Evolutionary conservation across 2,113 vertebrate genomes (phyloP).

Genomic region (Dunckerocampus dactyliophorus): DNA sequence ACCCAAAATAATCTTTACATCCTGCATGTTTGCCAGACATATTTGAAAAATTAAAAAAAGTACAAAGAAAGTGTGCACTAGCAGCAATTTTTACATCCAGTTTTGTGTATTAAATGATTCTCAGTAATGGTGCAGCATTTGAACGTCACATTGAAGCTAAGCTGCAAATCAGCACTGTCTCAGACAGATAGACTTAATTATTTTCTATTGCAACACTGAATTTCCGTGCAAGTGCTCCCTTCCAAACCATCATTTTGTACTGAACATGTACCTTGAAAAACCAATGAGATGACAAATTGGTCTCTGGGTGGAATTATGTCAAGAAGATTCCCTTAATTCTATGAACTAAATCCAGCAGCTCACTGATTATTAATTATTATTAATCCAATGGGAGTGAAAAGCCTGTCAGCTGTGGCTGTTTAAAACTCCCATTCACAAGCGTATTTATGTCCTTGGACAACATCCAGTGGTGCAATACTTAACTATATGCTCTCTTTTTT

Average conservation of each 20-base stretch:
- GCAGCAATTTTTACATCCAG: constrained; percentile 22
- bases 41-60: constrained; percentile 14
- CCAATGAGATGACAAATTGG: constrained; percentile 13
- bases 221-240: constrained; percentile 11
- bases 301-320: constrained; percentile 5
- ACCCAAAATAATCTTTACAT: background rate
- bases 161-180: constrained; percentile 12
- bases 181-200: background rate
- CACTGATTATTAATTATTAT: no score
- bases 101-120: constrained; percentile 8
- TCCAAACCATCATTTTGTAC: constrained; percentile 2
- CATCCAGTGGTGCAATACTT: constrained; percentile 14
- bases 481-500: constrained; percentile 5
- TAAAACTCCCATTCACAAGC: background rate
- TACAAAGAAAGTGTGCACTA: constrained; percentile 4
- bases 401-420: constrained; percentile 7
- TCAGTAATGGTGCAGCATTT: constrained; percentile 6
- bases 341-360: constrained; percentile 14
- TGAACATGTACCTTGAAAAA: constrained; percentile 32
- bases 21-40: background rate
- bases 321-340: constrained; percentile 27
- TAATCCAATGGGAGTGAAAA: constrained; percentile 16
- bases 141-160: constrained; percentile 18
- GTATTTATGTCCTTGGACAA: constrained; percentile 5
- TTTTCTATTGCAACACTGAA: constrained; percentile 23